Base-by-base conservation (phyloP, 1,140 invertebrate species). In the Phymorhynchus buccinoides region DNA sequence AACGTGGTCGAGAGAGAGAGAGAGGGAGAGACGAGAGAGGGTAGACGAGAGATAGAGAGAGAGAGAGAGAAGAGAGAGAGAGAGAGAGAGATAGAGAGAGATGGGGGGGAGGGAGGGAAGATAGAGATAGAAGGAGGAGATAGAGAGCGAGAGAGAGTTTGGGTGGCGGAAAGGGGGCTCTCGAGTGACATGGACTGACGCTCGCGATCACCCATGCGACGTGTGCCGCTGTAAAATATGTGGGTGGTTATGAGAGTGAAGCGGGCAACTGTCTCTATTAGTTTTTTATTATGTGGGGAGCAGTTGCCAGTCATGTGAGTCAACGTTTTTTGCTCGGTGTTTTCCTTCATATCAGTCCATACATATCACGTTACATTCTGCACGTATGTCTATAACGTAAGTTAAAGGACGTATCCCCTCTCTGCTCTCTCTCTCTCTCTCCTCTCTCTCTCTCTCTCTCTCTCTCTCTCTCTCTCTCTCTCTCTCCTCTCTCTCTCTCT, bases 391-490 rank as follows among this genome's bases (percentile, higher is more conserved):
- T 52, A 2, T 52, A 52, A 52, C 48, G 12, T 2, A 52, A 14
- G 48, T 9, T 52, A 14, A 52, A 9, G 22, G 12, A 9, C 12
- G 48, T 18, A 27, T 22, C n/a, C 14, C 27, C 62, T 30, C 27
- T 7, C 14, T 27, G 18, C 62, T 14, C 7, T 30, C 14, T 0
- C 62, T 68, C 7, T 30, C 27, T 7, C 62, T 68, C 14, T 14
- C 62, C 32, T 12, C 9, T 41, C n/a, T 84, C 41, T 32, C 75
- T 77, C 22, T 9, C 6, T 48, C 71, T 35, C n/a, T 44, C 68
- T 78, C 75, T 78, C 75, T 39, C 75, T 12, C 35, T 78, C 75
- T 7, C 35, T 78, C 75, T 39, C 75, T 35, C 42, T 30, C 39
- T 66, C 42, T 7, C 56, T 42, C 37, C n/a, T 18, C 35, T 22